Evolutionary conservation across 2,888 invertebrate genomes (phyloP).

Genomic region (Pandemis corylana): DNA sequence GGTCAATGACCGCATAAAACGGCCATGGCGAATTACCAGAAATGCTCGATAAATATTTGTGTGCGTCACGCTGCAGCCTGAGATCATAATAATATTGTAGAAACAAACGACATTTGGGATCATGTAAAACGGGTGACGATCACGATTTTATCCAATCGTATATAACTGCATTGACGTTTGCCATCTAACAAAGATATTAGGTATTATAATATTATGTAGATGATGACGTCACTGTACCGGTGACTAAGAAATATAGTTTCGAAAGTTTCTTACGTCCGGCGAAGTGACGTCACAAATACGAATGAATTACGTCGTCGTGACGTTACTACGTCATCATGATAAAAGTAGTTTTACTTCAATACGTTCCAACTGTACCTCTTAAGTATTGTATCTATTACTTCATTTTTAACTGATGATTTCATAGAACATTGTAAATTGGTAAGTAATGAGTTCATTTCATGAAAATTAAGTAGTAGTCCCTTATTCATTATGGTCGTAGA

Average conservation of each 20-base stretch:
- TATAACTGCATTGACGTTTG: constrained; percentile 15
- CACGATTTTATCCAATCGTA: neutral
- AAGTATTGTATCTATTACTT: too few species aligned
- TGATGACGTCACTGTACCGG: neutral
- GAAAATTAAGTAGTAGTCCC: too few species aligned
- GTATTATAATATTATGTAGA: neutral
- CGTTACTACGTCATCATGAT: too few species aligned
- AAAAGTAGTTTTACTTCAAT: too few species aligned
- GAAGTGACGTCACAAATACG: neutral
- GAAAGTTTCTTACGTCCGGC: neutral
- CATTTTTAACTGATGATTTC: too few species aligned
- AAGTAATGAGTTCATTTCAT: too few species aligned
- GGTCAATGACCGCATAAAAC: constrained; percentile 63
- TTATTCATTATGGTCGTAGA: too few species aligned
- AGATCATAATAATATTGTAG: constrained; percentile 33
- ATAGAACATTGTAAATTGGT: too few species aligned
- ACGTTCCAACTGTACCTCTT: too few species aligned
- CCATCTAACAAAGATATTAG: neutral
- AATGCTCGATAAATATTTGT: constrained; percentile 70
- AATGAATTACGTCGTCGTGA: too few species aligned
- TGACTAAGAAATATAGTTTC: neutral
- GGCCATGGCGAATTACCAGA: constrained; percentile 60
- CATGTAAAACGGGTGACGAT: neutral
- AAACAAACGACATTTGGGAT: constrained; percentile 53
- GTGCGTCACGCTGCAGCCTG: constrained; percentile 42